Evolutionary conservation across 2,888 invertebrate species (phyloP), one percentile per base, ranked within the genome.

Genomic region (Julus scandinavius): DNA sequence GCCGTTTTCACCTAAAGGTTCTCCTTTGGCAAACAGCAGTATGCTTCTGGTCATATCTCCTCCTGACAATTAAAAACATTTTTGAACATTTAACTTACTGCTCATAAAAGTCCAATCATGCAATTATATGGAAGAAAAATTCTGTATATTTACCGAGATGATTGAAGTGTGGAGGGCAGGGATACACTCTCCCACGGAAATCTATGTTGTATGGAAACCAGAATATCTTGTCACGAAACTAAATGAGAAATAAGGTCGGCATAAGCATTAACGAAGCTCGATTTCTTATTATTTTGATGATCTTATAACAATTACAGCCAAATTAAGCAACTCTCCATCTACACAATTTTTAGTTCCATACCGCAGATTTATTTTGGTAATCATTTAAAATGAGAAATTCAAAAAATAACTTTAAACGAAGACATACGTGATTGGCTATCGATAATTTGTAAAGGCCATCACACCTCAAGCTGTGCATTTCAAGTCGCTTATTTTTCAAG

Each of bases 171-270:
- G 99, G 99, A 0, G 99, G 97, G 90, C 97, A 94, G 0, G 99
- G 98, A 93, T 99, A 99, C 58, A 97, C 98, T 85, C 99, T 95
- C 0, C 99, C 99, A 90, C 99, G 95, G 93, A 99, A 99, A 93
- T 99, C 99, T 95, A 99, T 95, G 93, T 98, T 99, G 93, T 99
- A 98, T 0, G 99, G 99, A 90, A 99, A 93, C 98, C 99, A 99
- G 92, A 99, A 98, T 38, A 96, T 93, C 89, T 95, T 94, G 90
- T 97, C 94, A 58, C 96, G 94, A 91, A 94, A 96, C 95, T 95
- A 90, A 88, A 38, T 38, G n/a, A n/a, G 91, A 91, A 89, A 89
- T 17, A 88, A 80, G 17, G 15, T 54, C 54, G 87, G 49, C 80
- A 50, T 72, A 11, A 83, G 72, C 86, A 40, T 87, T 40, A 54